Evolutionary conservation across 1,140 invertebrate species (phyloP), one percentile per base, ranked within the genome.

Genomic region (Atopsyche davidsoni): DNA sequence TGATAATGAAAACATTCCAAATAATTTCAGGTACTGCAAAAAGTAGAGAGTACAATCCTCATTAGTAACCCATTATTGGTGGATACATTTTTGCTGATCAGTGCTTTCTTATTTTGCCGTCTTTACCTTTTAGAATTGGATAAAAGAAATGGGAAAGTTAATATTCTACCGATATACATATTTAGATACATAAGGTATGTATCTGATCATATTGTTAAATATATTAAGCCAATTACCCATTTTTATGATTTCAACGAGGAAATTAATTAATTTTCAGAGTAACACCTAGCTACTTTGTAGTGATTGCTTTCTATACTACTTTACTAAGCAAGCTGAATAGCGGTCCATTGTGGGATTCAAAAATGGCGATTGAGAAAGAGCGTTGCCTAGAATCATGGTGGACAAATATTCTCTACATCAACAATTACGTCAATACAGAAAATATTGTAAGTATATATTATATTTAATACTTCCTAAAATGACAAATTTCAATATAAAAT

Each of bases 391-490:
- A 75, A 4, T 83, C 82, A 14, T 91, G 89, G 89, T 93, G 89
- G 89, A 75, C 81, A 0, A 90, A 91, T 62, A 65, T 92, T 10
- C 69, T 92, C 1, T 90, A 89, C 62, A 75, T 92, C n/a, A 90
- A 91, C 62, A 93, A 92, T 64, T 85, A 91, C 49, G 73, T 88
- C 2, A 70, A 79, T 22, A 79, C 77, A 2, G 78, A 86, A 52
- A 65, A 79, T 58, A 59, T 83, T 66, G 83, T 85, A 66, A 75
- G 72, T 62, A 38, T 24, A 34, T 28, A 14, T 24, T 53, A 25
- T 35, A 39, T 16, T 17, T 45, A 16, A 42, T 22, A n/a, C n/a
- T n/a, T n/a, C n/a, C n/a, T n/a, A n/a, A n/a, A n/a, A n/a, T n/a
- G n/a, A n/a, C n/a, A n/a, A n/a, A n/a, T n/a, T n/a, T n/a, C n/a